Base-by-base conservation (phyloP, 2,888 invertebrate species). In the Boloria euphrosyne region DNA sequence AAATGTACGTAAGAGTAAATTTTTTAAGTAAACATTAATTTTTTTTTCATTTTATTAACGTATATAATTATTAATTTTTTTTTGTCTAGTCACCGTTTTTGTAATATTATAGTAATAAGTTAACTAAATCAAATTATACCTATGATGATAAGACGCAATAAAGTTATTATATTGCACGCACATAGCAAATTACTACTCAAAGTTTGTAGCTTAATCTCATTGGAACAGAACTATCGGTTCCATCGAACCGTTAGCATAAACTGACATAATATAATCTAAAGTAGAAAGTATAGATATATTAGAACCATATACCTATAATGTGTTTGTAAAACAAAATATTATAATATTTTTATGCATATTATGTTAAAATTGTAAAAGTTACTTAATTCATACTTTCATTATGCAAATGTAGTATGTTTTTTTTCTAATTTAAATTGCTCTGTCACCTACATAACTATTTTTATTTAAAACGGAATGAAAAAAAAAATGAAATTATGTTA, bases 221-320 rank as follows among this genome's bases (percentile, higher is more conserved):
- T 69, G 52, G 59, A 17, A 67, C 59, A 70, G 66, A 73, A 72
- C 73, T 73, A 73, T 86, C 85, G 71, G 61, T 75, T 31, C 69
- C 79, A 84, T 79, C 84, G 73, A 75, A 82, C 75, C 83, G 79
- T 81, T 80, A 67, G 75, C 73, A 49, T 16, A 18, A 46, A 14
- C 17, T 59, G 27, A 38, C 49, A 47, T 22, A 22, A 22, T 59
- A 7, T 17, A 57, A 57, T 4, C 22, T 14, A 46, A 46, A 22
- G n/a, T 57, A 22, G 18, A 57, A 13, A 46, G 31, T 43, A 44
- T 18, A 44, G 10, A 22, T 10, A 13, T 46, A 22, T 50, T n/a
- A 55, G 18, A 18, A 55, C 31, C 4, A 31, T 16, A 22, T 22
- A 22, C 22, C 22, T 3, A 22, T 22, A 22, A 2, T 2, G 22